These are phyloP conservation scores for Imbricaverruca yamaguchii DNA, from an alignment of 2,888 invertebrate species.

Conservation along the genomic window DNA sequence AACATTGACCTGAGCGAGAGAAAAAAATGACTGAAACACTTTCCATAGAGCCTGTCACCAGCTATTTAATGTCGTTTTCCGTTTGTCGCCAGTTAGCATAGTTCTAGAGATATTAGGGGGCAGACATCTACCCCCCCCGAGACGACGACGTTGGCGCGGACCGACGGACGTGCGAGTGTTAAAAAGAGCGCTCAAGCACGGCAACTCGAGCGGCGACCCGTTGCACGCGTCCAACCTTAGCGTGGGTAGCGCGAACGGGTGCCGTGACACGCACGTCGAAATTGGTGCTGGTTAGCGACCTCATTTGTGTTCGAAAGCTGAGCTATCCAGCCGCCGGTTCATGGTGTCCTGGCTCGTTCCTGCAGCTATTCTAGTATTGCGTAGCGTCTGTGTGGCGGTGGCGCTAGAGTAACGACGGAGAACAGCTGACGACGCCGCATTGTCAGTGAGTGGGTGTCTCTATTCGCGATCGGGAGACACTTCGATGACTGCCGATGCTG, in stretches of 20 bases:
- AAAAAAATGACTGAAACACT: too few relatives aligned
- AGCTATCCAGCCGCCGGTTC: neutral
- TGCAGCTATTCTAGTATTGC: fast-evolving
- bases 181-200: neutral
- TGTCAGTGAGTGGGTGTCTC: neutral
- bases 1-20: too few relatives aligned
- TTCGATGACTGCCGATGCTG: neutral
- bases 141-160: too few relatives aligned
- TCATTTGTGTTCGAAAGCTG: neutral
- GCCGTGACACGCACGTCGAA: neutral
- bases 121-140: too few relatives aligned
- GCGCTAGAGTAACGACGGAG: neutral
- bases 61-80: too few relatives aligned
- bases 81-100: too few relatives aligned
- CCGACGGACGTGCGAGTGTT: too few relatives aligned
- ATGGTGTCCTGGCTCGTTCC: neutral
- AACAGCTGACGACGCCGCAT: neutral
- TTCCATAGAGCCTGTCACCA: too few relatives aligned
- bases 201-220: neutral
- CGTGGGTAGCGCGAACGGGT: neutral
- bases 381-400: neutral
- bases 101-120: too few relatives aligned
- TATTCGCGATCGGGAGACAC: neutral
- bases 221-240: neutral
- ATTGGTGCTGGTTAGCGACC: neutral